Base-by-base conservation (phyloP, 2,888 invertebrate species). In the Platynereis dumerilii region DNA sequence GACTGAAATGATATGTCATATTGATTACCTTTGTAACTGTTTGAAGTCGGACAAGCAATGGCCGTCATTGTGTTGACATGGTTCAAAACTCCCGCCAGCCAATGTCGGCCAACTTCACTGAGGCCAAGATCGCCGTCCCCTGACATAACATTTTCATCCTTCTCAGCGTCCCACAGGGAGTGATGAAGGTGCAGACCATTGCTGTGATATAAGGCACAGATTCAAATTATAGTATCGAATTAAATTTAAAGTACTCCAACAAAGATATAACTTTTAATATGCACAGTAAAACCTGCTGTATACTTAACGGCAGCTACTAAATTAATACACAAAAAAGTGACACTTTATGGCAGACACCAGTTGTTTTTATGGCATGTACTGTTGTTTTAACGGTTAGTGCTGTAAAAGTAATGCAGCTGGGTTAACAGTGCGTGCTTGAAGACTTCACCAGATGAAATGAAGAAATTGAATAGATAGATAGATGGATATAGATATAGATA, bases 1-100 rank as follows among this genome's bases (percentile, higher is more conserved):
- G n/a, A n/a, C n/a, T n/a, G n/a, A n/a, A n/a, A n/a, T n/a, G n/a
- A n/a, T n/a, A n/a, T n/a, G n/a, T n/a, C n/a, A n/a, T 73, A 60
- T 67, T 74, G 20, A 69, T 72, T 73, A 62, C 48, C 17, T 48
- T 48, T 48, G 17, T 48, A 48, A 22, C 48, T 48, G 48, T 48
- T 48, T 5, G 22, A 10, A 5, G 48, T 48, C 7, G 48, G 48
- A 48, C 48, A 48, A 48, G 48, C 48, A 20, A 48, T 20, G 20
- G 48, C 48, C 3, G 48, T 48, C n/a, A 48, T 10, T 5, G 10
- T 7, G 5, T 48, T n/a, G 7, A 48, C 5, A n/a, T 48, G 22
- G n/a, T n/a, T 48, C 7, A 48, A 7, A 22, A 48, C 20, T 22
- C 48, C 48, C n/a, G 20, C 48, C 7, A 48, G 48, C n/a, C n/a